Percentiles rank a stretch among this genome's conserved stretches.
Evolutionary conservation across 2,113 vertebrate genomes (phyloP).

Genomic region (Mesoclemmys tuberculata): DNA sequence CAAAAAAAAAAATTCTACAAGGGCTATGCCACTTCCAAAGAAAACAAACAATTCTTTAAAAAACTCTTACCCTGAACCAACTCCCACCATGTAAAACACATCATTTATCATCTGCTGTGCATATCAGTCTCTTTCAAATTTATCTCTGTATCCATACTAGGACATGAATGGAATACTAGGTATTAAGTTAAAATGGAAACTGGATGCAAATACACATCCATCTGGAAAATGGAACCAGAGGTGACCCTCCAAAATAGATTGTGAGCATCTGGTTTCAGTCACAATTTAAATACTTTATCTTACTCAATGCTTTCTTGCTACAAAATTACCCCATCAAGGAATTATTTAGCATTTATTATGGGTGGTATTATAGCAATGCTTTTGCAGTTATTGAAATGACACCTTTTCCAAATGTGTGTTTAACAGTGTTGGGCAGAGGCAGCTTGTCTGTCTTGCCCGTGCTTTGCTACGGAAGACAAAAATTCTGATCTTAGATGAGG

Average conservation of each 20-base stretch:
- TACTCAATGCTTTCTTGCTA: neutral
- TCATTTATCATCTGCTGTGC: neutral
- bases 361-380: neutral
- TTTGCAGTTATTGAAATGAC: neutral
- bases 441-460: constrained; percentile 74
- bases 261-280: neutral
- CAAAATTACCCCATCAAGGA: neutral
- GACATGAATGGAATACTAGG: neutral
- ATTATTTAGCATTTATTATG: neutral
- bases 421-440: constrained; percentile 70
- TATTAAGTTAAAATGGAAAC: neutral
- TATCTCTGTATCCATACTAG: neutral
- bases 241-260: neutral
- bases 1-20: neutral
- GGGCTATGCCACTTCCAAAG: neutral
- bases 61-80: neutral
- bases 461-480: constrained; percentile 73
- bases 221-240: neutral
- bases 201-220: neutral
- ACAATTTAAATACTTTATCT: neutral
- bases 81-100: neutral
- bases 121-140: neutral
- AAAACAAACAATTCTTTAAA: neutral
- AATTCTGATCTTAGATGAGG: constrained; percentile 77
- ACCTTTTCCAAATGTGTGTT: neutral